Evolutionary conservation across 2,888 invertebrate species (phyloP).

Genomic region (Drosophila paramelanica): DNA sequence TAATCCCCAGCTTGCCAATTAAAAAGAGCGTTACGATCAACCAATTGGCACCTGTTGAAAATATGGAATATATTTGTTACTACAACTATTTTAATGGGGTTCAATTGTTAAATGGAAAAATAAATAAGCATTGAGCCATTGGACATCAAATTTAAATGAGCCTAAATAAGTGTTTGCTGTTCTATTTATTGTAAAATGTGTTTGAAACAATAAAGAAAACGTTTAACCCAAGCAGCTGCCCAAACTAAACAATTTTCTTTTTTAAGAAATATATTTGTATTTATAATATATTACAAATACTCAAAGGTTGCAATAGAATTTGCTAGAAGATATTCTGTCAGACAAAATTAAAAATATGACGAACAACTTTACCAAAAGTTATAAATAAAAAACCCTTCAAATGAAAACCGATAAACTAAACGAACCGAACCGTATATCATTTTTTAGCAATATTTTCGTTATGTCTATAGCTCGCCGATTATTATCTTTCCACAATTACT

Average conservation of each 20-base stretch:
- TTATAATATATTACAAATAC: no score
- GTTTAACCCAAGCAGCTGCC: no score
- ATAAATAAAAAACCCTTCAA: no score
- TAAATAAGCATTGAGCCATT: slow-evolving; percentile 1
- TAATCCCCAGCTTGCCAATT: slow-evolving; percentile 88
- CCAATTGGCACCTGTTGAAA: slow-evolving; percentile 85
- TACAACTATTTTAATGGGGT: neutral
- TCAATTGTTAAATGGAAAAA: neutral
- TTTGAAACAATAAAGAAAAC: no score
- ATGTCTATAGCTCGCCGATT: neutral
- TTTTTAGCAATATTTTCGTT: neutral
- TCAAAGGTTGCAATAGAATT: no score
- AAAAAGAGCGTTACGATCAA: slow-evolving; percentile 87
- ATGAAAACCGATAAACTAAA: no score
- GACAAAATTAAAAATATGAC: no score
- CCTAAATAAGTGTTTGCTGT: neutral
- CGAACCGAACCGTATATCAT: no score
- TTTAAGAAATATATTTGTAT: no score
- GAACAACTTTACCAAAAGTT: no score
- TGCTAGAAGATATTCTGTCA: no score
- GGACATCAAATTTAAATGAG: neutral
- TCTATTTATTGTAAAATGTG: neutral
- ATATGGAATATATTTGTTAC: neutral
- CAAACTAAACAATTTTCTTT: no score
- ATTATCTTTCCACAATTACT: neutral